A percentile compares a stretch with the other conserved stretches of the same genome.
Evolutionary conservation across 2,113 vertebrate genomes (phyloP).

Genomic region (Bothrops jararaca): DNA sequence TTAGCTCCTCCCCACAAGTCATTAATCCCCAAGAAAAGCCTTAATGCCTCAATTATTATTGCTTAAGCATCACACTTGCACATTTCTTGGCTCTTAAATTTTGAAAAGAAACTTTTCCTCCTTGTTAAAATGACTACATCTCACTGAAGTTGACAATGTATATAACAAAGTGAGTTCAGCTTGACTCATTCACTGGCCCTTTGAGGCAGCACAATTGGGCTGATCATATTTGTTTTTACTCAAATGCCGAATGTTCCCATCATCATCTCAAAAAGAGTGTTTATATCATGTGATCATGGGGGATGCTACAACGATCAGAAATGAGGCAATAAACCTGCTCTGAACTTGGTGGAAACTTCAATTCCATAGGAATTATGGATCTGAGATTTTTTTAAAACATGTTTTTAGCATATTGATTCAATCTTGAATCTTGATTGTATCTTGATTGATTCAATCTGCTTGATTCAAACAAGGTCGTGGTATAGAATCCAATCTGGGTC

Average conservation of each 20-base stretch:
- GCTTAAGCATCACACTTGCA: constrained; percentile 55
- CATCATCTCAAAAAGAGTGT: neutral
- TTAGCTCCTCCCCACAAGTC: constrained; percentile 59
- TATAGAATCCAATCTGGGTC: no score
- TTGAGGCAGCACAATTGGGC: neutral
- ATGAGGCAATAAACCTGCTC: neutral
- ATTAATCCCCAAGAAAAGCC: constrained; percentile 62
- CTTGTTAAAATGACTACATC: constrained; percentile 42
- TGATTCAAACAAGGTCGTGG: neutral
- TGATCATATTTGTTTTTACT: neutral
- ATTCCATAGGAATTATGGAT: neutral
- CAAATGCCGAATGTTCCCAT: neutral
- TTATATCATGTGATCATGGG: neutral
- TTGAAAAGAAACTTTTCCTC: constrained; percentile 50
- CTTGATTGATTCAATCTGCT: neutral
- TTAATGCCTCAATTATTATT: constrained; percentile 59
- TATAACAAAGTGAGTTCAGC: constrained; percentile 22
- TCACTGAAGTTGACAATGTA: constrained; percentile 37
- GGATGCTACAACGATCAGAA: neutral
- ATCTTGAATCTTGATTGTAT: neutral
- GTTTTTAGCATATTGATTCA: neutral
- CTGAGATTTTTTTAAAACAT: neutral
- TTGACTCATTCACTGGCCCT: neutral
- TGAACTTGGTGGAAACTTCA: neutral
- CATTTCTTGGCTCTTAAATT: constrained; percentile 54